Conservation (phyloP, 2,888 invertebrate genomes). For the Masnerella sp. region DNA sequence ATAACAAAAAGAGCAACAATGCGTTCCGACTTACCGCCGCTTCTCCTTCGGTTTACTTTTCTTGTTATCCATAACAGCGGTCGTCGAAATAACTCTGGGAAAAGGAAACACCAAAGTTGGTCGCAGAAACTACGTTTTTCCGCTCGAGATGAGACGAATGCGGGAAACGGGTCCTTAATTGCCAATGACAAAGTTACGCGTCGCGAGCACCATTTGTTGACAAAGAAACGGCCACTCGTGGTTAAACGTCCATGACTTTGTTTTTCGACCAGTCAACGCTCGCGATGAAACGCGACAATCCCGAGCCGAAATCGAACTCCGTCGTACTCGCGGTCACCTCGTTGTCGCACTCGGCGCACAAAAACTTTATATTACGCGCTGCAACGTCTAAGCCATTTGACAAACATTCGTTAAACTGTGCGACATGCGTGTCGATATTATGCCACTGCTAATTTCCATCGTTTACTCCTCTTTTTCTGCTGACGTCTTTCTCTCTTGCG, state of each 20-base stretch:
- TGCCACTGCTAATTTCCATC: conserved; percentile 28
- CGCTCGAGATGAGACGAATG: neutral
- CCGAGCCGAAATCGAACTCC: neutral
- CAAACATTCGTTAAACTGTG: conserved; percentile 21
- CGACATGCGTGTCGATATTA: conserved; percentile 33
- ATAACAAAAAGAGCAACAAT: neutral
- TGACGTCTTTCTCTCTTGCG: no score
- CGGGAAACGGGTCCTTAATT: neutral
- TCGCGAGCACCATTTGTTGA: conserved; percentile 18
- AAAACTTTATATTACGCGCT: neutral
- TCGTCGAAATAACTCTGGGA: neutral
- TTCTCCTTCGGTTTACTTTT: conserved; percentile 40
- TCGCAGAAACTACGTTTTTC: neutral
- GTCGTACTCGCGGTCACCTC: neutral
- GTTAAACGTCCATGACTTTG: conserved; percentile 34
- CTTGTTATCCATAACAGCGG: conserved; percentile 22
- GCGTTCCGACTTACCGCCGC: conserved; percentile 9
- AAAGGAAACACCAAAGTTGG: neutral
- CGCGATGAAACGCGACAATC: conserved; percentile 4
- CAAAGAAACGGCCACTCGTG: conserved; percentile 15
- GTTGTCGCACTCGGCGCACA: neutral
- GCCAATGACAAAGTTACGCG: neutral
- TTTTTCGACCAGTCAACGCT: conserved; percentile 26
- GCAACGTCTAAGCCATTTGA: neutral
- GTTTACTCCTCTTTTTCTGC: conserved; percentile 18